Percentiles rank a stretch among this genome's conserved stretches.
These are phyloP conservation scores for Mamestra configurata DNA, from an alignment of 1,140 invertebrate species.

Conservation along the genomic window DNA sequence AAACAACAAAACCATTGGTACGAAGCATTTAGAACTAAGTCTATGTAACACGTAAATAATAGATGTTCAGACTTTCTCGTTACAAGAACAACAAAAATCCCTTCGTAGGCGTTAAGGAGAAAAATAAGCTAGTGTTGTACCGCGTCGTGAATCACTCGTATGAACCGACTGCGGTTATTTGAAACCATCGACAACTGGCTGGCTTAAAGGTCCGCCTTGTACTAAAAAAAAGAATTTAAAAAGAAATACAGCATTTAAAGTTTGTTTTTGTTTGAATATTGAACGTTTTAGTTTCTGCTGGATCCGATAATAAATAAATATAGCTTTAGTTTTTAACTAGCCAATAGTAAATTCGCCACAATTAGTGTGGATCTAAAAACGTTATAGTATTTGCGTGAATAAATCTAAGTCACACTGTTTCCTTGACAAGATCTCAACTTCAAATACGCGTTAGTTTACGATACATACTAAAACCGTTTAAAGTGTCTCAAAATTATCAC, in stretches of 20 bases:
- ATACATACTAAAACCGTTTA: too few species aligned
- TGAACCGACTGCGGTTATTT: constrained; percentile 27
- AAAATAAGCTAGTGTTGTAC: constrained; percentile 35
- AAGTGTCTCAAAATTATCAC: too few species aligned
- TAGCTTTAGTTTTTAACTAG: too few species aligned
- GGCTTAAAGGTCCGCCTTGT: not conserved
- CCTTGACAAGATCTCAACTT: too few species aligned
- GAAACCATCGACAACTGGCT: constrained; percentile 43
- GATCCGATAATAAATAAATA: too few species aligned
- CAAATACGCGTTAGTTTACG: too few species aligned
- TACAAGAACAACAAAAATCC: constrained; percentile 46
- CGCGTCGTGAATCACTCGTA: constrained; percentile 51
- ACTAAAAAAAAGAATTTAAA: not conserved
- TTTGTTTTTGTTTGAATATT: not conserved
- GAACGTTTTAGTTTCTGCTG: not conserved
- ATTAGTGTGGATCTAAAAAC: too few species aligned
- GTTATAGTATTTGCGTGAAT: too few species aligned
- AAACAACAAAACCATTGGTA: constrained; percentile 28
- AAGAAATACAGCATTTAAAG: not conserved
- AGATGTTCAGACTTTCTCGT: constrained; percentile 40
- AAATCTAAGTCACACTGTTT: too few species aligned
- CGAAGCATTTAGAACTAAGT: constrained; percentile 40
- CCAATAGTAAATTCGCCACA: too few species aligned
- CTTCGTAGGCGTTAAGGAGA: constrained; percentile 37
- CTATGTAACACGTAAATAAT: constrained; percentile 49